A percentile compares a stretch with the other conserved stretches of the same genome.
Conservation (phyloP, 1,140 invertebrate genomes). For the Armadillidium nasatum region DNA sequence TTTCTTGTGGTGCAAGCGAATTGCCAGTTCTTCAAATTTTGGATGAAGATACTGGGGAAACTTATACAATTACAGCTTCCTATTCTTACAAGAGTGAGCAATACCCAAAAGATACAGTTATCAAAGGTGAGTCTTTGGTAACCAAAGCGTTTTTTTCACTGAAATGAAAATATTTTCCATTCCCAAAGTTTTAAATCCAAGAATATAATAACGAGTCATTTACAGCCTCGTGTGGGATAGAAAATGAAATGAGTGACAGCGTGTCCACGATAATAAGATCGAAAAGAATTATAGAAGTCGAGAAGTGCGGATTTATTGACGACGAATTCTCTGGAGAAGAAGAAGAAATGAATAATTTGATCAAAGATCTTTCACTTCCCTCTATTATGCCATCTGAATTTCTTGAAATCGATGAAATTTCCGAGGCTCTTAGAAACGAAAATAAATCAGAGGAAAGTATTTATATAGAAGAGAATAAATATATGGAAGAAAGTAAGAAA, state of each 20-base stretch:
- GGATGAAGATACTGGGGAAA: neutral
- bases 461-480: too few relatives aligned
- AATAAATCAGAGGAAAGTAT: neutral
- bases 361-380: neutral
- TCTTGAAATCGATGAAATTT: neutral
- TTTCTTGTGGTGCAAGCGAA: neutral
- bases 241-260: neutral
- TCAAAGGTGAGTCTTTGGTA: neutral
- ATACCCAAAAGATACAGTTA: neutral
- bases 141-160: neutral
- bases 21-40: neutral
- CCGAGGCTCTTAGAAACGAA: neutral
- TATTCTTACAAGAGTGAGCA: neutral
- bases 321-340: neutral
- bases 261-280: neutral
- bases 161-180: neutral
- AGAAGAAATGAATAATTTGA: neutral
- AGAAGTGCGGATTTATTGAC: neutral
- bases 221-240: neutral
- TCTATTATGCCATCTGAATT: neutral
- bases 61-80: neutral
- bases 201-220: neutral
- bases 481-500: too few relatives aligned
- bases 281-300: neutral
- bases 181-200: too few relatives aligned